A percentile compares a stretch with the other conserved stretches of the same genome.
Evolutionary conservation across 2,113 vertebrate genomes (phyloP).

Genomic region (Trinectes maculatus): DNA sequence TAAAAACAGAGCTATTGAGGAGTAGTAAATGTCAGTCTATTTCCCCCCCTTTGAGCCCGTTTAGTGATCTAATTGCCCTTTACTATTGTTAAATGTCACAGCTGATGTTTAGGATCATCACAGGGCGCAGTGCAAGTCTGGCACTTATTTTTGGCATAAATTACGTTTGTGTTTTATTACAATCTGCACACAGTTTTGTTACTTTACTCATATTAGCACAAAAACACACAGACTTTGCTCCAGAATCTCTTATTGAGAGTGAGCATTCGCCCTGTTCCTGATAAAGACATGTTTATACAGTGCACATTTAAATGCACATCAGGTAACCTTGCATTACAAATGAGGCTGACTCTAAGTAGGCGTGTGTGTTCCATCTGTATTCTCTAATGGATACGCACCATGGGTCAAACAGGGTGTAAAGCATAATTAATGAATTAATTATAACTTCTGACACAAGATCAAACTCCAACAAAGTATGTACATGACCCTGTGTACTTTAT

Average conservation of each 20-base stretch:
- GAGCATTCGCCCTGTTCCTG: no score
- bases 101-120: constrained; percentile 12
- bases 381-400: not conserved
- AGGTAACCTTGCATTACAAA: not conserved
- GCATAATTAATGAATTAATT: not conserved
- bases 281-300: not conserved
- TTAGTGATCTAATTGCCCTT: constrained; percentile 3
- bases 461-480: not conserved
- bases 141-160: not conserved
- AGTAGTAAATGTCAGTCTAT: not conserved
- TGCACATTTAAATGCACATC: not conserved
- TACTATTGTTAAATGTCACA: not conserved
- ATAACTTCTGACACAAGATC: constrained; percentile 1
- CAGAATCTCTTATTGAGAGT: not conserved
- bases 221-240: not conserved
- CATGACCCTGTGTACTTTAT: not conserved
- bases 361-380: not conserved
- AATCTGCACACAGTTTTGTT: not conserved
- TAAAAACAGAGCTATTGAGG: not conserved
- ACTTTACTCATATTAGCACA: not conserved
- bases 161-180: not conserved
- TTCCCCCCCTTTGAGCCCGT: not conserved
- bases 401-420: not conserved
- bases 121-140: not conserved
- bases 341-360: not conserved